Evolutionary conservation across 1,140 invertebrate species (phyloP).

Genomic region (Orchesella cincta): DNA sequence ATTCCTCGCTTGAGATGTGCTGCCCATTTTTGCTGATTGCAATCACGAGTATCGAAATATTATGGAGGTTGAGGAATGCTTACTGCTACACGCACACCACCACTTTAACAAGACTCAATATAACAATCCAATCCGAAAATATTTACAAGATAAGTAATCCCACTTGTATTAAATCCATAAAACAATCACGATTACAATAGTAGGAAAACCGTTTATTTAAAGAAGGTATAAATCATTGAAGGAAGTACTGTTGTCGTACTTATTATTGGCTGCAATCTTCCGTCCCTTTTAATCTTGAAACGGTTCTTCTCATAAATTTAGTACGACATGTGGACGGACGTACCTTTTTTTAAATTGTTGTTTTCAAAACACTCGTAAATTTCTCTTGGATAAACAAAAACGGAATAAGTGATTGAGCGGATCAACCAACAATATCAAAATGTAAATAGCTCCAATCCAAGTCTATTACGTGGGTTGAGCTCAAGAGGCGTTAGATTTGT

Average conservation of each 20-base stretch:
- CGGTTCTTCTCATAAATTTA: background rate
- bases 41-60: slow-evolving; percentile 12
- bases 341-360: background rate
- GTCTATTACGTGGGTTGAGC: too few species aligned
- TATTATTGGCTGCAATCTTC: background rate
- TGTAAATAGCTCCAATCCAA: slow-evolving; percentile 7
- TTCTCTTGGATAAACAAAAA: background rate
- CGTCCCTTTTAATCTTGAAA: background rate
- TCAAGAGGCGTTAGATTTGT: too few species aligned
- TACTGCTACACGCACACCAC: too few species aligned
- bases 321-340: background rate
- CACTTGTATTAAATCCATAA: too few species aligned
- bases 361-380: slow-evolving; percentile 2
- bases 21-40: slow-evolving; percentile 18
- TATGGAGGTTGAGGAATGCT: too few species aligned
- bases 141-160: too few species aligned
- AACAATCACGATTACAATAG: too few species aligned
- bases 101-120: too few species aligned
- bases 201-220: too few species aligned
- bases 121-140: too few species aligned
- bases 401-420: background rate
- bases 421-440: background rate
- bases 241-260: background rate
- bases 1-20: background rate
- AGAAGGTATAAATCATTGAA: too few species aligned